Base-by-base conservation (phyloP, 2,888 invertebrate genomes). In the Dioctria rufipes region DNA sequence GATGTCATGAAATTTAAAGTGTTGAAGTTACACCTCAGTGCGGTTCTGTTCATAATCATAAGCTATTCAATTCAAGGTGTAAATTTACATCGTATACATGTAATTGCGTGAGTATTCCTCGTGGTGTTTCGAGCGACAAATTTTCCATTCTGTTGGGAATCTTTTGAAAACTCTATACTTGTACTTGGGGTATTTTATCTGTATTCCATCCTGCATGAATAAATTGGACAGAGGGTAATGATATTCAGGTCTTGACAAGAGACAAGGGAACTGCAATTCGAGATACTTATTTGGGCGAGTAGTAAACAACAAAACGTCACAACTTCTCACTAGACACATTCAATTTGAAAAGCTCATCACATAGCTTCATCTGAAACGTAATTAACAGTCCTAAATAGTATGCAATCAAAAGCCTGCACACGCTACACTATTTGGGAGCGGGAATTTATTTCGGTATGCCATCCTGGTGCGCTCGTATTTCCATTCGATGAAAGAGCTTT, bases 1-100 rank as follows among this genome's bases (percentile, higher is more conserved):
- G 78, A 71, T 81, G 78, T 58, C 81, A 81, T 81, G 78, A 81
- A 81, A 78, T 81, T 81, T 81, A 73, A 73, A 73, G 73, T 58
- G 73, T 58, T 43, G 60, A 60, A 73, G 58, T 73, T 73, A 60
- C 73, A 69, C 69, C 73, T 60, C 9, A 5, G 37, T 3, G 58
- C 54, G 40, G 4, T 73, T 25, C 25, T 25, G 25, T 25, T n/a
- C 60, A 73, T 42, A 58, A 58, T 73, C 73, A 60, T 42, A 66
- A 13, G 66, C 6, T n/a, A 25, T 13, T 2, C 42, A 39, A 73
- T 40, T 58, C 54, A 58, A 54, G 58, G 58, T 73, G 40, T 11
- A 42, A 39, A 73, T 43, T 43, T 73, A 58, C 25, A 9, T n/a
- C 58, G 58, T 39, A 8, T 54, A n/a, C 25, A 25, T 25, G 25